Evolutionary conservation across 1,140 invertebrate genomes (phyloP), one percentile per base, ranked within the genome.

Genomic region (Ips typographus): DNA sequence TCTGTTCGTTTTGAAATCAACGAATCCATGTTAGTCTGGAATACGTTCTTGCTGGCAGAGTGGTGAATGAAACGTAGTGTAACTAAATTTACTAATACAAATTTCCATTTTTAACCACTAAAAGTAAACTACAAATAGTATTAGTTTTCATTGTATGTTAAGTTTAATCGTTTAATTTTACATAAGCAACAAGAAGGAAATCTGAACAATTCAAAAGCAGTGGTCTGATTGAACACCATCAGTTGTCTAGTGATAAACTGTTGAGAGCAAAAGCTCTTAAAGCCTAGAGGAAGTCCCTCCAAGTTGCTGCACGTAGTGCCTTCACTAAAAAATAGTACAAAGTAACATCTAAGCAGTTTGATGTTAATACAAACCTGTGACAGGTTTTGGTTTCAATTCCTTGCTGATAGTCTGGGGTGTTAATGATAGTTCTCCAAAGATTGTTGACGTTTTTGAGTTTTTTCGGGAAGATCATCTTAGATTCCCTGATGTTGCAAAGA

Each of bases 121-220:
- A 22, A 22, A 22, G 22, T 22, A 22, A 22, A 22, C 22, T 22
- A 22, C 22, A 22, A 22, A 22, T 22, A 22, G 22, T 22, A 22
- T 22, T 22, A 22, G 0, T 22, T 22, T 22, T 22, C 22, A 22
- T 22, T 22, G 22, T 22, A 22, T 22, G 22, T 22, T 22, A 22
- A 22, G 22, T 22, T 22, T 22, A 22, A 22, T 58, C 40, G 66
- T 42, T 67, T 75, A 8, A 73, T 47, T 43, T 63, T 71, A 60
- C 74, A 75, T 8, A 73, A 64, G 58, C 74, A 75, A 58, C 72
- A 75, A 6, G 74, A 75, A 3, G 74, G 74, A 40, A 75, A 60
- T 62, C 57, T 56, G 47, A 75, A 75, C 49, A 60, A 49, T 49
- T 75, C 72, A 60, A 75, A 73, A 2, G 61, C 65, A 1, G 41